phyloP scores from a whole-genome alignment of 2,797 vertebrate species.

The Spea hammondii region DNA sequence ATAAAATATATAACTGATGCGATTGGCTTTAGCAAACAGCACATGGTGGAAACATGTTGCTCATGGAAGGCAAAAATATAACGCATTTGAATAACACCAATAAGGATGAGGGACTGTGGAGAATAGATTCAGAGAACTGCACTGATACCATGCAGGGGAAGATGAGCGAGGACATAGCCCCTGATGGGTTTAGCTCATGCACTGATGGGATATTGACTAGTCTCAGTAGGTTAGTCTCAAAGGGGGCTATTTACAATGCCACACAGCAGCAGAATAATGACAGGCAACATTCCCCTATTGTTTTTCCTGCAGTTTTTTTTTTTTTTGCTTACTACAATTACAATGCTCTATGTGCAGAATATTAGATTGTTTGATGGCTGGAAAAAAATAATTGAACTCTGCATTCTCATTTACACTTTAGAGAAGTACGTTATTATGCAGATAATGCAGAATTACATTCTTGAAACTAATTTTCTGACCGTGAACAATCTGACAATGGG shows the following conservation, averaged over 20 bases:
- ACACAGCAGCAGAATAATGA: conserved; percentile 71
- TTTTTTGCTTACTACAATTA: conserved; percentile 2
- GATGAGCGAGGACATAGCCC: conserved; percentile 72
- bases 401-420: background rate
- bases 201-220: conserved; percentile 84
- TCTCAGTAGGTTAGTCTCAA: conserved; percentile 81
- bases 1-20: background rate
- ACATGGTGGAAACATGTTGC: background rate
- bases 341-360: conserved; percentile 5
- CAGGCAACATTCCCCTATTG: conserved; percentile 59
- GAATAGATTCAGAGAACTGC: conserved; percentile 69
- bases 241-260: conserved; percentile 78
- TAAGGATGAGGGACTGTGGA: conserved; percentile 65
- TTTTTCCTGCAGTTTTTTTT: conserved; percentile 57
- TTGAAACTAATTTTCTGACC: background rate
- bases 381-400: background rate
- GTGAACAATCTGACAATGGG: no score
- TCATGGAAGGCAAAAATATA: conserved; percentile 27
- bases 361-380: background rate
- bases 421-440: background rate
- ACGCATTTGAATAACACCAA: conserved; percentile 70
- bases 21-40: background rate
- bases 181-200: conserved; percentile 78
- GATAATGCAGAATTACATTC: background rate
- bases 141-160: conserved; percentile 66